Conservation (phyloP, 2,888 invertebrate species). For the Callyntrura sp. region DNA sequence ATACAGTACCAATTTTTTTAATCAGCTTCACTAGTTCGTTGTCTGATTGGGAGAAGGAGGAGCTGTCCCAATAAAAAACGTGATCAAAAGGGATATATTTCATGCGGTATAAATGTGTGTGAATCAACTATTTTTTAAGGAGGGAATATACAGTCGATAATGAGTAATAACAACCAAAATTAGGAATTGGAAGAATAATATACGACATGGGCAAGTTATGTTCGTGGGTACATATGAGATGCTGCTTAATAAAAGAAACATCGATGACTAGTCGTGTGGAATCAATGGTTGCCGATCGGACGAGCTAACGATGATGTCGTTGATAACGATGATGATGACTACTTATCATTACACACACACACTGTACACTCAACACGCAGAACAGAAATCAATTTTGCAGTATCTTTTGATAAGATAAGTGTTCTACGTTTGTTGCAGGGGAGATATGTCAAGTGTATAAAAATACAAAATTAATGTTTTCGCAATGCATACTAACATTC, state of each 20-base stretch:
- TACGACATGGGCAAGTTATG: slow-evolving; percentile 11
- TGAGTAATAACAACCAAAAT: too few relatives aligned
- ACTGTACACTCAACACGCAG: too few relatives aligned
- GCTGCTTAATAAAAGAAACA: too few relatives aligned
- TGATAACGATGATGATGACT: not conserved
- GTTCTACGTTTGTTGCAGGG: too few relatives aligned
- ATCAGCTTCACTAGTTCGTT: slow-evolving; percentile 49
- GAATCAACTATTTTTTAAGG: not conserved
- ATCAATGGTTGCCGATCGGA: too few relatives aligned
- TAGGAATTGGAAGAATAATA: slow-evolving; percentile 16
- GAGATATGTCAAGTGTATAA: too few relatives aligned
- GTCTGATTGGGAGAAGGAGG: slow-evolving; percentile 66
- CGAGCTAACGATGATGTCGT: not conserved
- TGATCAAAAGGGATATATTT: slow-evolving; percentile 33
- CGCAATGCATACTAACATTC: too few relatives aligned
- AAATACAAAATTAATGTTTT: too few relatives aligned
- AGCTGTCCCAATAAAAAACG: slow-evolving; percentile 55
- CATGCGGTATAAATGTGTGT: not conserved
- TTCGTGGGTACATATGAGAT: not conserved
- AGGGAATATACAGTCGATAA: slow-evolving; percentile 11
- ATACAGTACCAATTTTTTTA: not conserved
- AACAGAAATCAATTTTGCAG: too few relatives aligned
- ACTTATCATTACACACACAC: too few relatives aligned
- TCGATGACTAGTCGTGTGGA: too few relatives aligned
- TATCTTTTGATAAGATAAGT: too few relatives aligned